Evolutionary conservation across 2,113 vertebrate genomes (phyloP), one percentile per base, ranked within the genome.

Genomic region (Sorex fumeus): DNA sequence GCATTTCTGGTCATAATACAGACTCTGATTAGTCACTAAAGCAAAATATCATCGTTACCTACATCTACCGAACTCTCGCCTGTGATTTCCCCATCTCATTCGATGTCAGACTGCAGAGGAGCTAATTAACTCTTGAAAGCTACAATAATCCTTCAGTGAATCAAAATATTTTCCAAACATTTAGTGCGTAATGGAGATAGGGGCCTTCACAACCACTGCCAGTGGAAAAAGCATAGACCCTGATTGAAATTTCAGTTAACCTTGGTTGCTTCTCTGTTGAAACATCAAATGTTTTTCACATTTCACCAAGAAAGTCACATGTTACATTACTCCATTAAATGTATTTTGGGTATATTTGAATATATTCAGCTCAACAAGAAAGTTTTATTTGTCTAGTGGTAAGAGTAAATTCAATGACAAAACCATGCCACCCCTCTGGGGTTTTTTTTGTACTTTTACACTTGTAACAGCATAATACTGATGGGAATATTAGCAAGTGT

Each of bases 41-140:
- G 43, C 77, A 81, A 90, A 96, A 67, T 91, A 25, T 75, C n/a
- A 30, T 72, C 80, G 92, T 8, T 66, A 74, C 70, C 87, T 36
- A 62, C 21, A 57, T 93, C 95, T 1, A 2, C 84, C 32, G 95
- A 72, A 70, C 36, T 40, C 13, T 89, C 86, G 85, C 77, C 47
- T 79, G 40, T 60, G 75, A 50, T 66, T 25, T 75, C 1, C 72
- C 12, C 36, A 16, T 90, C 81, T 87, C 81, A 47, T 70, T 88
- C 77, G 25, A 91, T 75, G 88, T 6, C 72, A 87, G 30, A 90
- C 3, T 50, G 72, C 32, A 90, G 86, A 88, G 36, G 62, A 74
- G 47, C 83, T 93, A 72, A 94, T 96, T 94, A 94, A 96, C 87
- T 78, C 78, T 88, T 85, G 27, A 96, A 64, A 93, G 50, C 69